These are phyloP conservation scores for Avahi laniger DNA, from an alignment of 2,797 vertebrate species.

Conservation along the genomic window DNA sequence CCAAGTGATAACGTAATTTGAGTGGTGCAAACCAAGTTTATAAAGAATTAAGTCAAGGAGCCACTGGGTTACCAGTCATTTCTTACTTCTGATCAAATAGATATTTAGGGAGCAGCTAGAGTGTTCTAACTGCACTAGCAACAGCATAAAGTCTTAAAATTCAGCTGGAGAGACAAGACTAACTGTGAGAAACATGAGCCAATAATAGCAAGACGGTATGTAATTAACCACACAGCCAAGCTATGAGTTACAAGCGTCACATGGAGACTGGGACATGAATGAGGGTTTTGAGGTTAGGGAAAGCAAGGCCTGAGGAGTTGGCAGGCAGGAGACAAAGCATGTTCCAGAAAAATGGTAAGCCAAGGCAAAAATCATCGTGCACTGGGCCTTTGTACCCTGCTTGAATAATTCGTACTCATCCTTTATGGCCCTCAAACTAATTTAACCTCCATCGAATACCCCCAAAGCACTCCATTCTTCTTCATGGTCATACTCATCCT, in stretches of 20 bases:
- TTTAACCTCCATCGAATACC: background rate
- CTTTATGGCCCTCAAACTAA: background rate
- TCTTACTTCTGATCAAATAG: constrained; percentile 20
- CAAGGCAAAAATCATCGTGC: background rate
- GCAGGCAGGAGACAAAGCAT: background rate
- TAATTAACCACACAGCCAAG: background rate
- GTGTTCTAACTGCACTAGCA: background rate
- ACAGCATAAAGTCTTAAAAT: background rate
- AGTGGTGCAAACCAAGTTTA: background rate
- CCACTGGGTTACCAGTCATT: background rate
- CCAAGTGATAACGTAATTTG: background rate
- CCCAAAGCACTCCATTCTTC: background rate
- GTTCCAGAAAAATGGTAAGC: background rate
- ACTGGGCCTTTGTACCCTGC: background rate
- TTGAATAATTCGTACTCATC: background rate
- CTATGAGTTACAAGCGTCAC: background rate
- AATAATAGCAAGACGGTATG: background rate
- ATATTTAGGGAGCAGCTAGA: background rate
- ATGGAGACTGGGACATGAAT: background rate
- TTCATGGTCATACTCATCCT: background rate
- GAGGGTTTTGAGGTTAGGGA: background rate
- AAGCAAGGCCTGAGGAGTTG: background rate
- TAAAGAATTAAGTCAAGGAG: constrained; percentile 2
- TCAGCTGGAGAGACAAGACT: background rate
- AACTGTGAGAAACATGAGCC: background rate